A percentile compares a stretch with the other conserved stretches of the same genome.
Evolutionary conservation across 1,140 invertebrate species (phyloP).

Genomic region (Bombus picipes): DNA sequence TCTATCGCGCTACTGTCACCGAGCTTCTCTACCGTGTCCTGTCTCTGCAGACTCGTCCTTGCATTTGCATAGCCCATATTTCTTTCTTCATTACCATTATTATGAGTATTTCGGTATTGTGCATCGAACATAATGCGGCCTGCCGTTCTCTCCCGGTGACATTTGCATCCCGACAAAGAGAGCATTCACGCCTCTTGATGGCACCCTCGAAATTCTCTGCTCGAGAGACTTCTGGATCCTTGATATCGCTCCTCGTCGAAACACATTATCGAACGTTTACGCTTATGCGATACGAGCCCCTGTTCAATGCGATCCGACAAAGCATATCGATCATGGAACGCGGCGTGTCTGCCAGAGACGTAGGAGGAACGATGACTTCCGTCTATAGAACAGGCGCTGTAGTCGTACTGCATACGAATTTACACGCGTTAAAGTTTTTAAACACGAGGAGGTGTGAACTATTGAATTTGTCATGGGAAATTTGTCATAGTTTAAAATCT

Average conservation of each 20-base stretch:
- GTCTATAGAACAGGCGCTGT: background rate
- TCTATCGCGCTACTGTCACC: background rate
- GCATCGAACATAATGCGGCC: slow-evolving; percentile 68
- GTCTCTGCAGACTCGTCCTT: slow-evolving; percentile 37
- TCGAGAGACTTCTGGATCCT: slow-evolving; percentile 32
- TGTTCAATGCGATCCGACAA: background rate
- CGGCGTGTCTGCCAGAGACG: background rate
- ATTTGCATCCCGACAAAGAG: slow-evolving; percentile 79
- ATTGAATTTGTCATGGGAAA: background rate
- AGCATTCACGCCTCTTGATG: slow-evolving; percentile 76
- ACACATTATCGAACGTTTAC: slow-evolving; percentile 29
- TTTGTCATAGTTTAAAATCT: background rate
- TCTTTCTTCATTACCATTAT: slow-evolving; percentile 80
- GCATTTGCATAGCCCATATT: slow-evolving; percentile 74
- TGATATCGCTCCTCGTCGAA: slow-evolving; percentile 14
- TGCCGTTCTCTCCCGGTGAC: slow-evolving; percentile 65
- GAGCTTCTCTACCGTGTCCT: background rate
- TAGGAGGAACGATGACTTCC: background rate
- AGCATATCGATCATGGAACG: background rate
- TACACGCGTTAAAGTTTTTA: background rate
- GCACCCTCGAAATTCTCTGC: slow-evolving; percentile 51
- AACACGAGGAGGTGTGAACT: background rate
- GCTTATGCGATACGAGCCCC: background rate
- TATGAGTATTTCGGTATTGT: slow-evolving; percentile 74
- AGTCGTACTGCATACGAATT: background rate